Evolutionary conservation across 2,113 vertebrate genomes (phyloP).

Genomic region (Pogona vitticeps): DNA sequence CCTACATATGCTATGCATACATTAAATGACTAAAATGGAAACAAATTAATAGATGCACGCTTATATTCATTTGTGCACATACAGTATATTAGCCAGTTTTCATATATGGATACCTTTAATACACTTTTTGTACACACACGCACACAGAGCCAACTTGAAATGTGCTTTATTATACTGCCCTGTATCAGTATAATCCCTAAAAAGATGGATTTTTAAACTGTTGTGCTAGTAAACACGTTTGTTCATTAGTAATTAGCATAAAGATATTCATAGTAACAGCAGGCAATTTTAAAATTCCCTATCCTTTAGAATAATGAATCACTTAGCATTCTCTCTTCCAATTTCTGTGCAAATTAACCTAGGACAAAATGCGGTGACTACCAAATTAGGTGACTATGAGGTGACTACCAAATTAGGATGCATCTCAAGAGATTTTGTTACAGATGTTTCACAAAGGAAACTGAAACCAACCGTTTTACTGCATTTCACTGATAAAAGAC

Average conservation of each 20-base stretch:
- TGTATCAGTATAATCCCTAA: background rate
- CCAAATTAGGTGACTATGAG: too few relatives aligned
- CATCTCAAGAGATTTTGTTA: conserved; percentile 18
- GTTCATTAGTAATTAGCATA: background rate
- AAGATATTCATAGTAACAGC: conserved; percentile 3
- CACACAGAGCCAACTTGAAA: too few relatives aligned
- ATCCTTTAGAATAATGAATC: background rate
- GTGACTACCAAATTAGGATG: background rate
- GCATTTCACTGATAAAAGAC: background rate
- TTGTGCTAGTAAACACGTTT: conserved; percentile 10
- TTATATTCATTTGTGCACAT: too few relatives aligned
- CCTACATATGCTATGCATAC: too few relatives aligned
- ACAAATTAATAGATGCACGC: too few relatives aligned
- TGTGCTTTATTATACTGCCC: too few relatives aligned
- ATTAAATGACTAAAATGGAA: too few relatives aligned
- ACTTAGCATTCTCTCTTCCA: background rate
- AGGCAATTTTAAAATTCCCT: background rate
- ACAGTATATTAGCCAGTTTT: too few relatives aligned
- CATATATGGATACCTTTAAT: too few relatives aligned
- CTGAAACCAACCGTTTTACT: background rate
- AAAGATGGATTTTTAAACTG: conserved; percentile 5
- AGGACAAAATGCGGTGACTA: conserved; percentile 22
- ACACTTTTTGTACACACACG: too few relatives aligned
- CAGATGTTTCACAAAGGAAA: conserved; percentile 3
- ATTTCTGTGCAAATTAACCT: conserved; percentile 19